Conservation (phyloP, 92 coral and sea anemone species). For the Ricordea florida region DNA sequence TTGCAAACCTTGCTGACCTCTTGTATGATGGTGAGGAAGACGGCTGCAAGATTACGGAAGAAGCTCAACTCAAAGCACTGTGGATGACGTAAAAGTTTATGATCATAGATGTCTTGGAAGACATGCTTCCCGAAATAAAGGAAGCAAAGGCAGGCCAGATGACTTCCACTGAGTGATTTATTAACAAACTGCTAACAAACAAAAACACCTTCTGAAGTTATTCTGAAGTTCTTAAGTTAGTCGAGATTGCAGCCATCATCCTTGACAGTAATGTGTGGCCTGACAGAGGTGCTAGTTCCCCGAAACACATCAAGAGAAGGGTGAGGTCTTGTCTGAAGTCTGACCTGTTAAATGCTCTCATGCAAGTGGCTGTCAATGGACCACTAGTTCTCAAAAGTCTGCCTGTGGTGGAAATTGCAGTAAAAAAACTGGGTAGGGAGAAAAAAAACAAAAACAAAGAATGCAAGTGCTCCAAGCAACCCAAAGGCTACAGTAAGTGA, state of each 20-base stretch:
- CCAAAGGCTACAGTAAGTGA: conserved; percentile 29
- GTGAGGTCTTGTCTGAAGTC: conserved; percentile 25
- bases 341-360: conserved; percentile 24
- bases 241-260: conserved; percentile 37
- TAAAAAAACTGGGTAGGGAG: conserved; percentile 23
- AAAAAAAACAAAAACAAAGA: conserved; percentile 25
- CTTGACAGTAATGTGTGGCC: conserved; percentile 33
- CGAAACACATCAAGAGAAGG: conserved; percentile 35
- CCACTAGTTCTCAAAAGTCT: conserved; percentile 40
- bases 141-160: conserved; percentile 41
- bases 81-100: conserved; percentile 32
- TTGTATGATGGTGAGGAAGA: conserved; percentile 27
- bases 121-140: conserved; percentile 38
- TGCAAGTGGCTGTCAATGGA: conserved; percentile 14
- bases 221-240: conserved; percentile 31
- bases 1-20: conserved; percentile 37
- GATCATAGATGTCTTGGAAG: conserved; percentile 36
- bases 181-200: conserved; percentile 37
- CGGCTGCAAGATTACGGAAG: conserved; percentile 30
- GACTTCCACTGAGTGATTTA: conserved; percentile 27
- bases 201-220: conserved; percentile 17
- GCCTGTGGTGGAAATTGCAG: conserved; percentile 43
- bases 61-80: conserved; percentile 27
- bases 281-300: conserved; percentile 13
- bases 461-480: conserved; percentile 27